Percentiles rank a stretch among this genome's conserved stretches.
These are phyloP conservation scores for Yponomeuta cagnagella DNA, from an alignment of 2,888 invertebrate genomes.

Conservation along the genomic window DNA sequence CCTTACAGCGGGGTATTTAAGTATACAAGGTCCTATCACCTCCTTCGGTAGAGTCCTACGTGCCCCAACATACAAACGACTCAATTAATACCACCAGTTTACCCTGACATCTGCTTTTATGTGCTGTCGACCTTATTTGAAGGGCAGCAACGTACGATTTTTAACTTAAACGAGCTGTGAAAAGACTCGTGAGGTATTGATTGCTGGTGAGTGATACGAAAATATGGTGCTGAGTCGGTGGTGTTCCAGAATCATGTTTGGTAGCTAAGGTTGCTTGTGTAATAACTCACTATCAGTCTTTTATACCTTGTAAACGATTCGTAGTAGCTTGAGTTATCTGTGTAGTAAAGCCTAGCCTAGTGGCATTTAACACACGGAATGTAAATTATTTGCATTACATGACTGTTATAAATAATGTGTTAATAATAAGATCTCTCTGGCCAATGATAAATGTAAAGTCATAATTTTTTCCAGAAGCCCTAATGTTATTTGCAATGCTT, in stretches of 20 bases:
- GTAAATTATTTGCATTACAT: too few species aligned
- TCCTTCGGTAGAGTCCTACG: slow-evolving; percentile 28
- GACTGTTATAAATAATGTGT: too few species aligned
- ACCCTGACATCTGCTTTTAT: slow-evolving; percentile 24
- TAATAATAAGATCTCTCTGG: too few species aligned
- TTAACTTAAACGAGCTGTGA: background rate
- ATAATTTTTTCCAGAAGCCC: too few species aligned
- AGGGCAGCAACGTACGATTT: background rate
- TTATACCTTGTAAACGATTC: too few species aligned
- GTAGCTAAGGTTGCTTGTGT: background rate
- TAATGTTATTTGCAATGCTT: too few species aligned
- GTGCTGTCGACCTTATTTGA: background rate
- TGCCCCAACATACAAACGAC: slow-evolving; percentile 64
- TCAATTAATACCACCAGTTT: slow-evolving; percentile 54
- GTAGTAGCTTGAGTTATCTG: too few species aligned
- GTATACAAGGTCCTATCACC: background rate
- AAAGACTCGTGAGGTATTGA: background rate
- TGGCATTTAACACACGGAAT: too few species aligned
- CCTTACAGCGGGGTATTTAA: background rate
- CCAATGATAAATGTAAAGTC: too few species aligned
- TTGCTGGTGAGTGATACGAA: background rate
- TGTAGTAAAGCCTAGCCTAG: too few species aligned
- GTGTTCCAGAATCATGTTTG: background rate
- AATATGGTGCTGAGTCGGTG: background rate
- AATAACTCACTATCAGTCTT: too few species aligned